phyloP scores from a whole-genome alignment of 2,113 vertebrate species.

The Dasyornis broadbenti region DNA sequence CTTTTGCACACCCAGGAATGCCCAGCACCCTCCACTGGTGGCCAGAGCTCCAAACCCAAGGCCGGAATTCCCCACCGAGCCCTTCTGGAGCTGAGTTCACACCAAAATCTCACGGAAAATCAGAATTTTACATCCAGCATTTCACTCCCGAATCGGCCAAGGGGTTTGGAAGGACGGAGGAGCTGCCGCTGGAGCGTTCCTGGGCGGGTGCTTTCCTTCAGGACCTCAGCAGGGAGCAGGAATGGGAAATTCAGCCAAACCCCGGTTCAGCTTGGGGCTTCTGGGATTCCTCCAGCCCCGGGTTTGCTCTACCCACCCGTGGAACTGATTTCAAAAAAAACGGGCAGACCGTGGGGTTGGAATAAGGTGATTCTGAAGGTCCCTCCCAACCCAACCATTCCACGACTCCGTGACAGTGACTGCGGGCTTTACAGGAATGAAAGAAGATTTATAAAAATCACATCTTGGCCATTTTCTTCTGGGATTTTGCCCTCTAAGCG shows the following conservation, averaged over 20 bases:
- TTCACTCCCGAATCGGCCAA: not conserved
- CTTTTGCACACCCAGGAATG: constrained; percentile 59
- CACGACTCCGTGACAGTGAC: not conserved
- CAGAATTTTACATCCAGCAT: not conserved
- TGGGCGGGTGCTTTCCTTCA: not conserved
- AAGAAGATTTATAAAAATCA: not conserved
- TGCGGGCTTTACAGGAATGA: not conserved
- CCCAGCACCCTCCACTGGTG: not conserved
- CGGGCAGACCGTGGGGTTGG: too few species aligned
- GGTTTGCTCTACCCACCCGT: not conserved
- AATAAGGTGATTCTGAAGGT: not conserved
- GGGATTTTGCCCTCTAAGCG: not conserved
- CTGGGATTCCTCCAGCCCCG: not conserved
- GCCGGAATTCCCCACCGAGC: not conserved
- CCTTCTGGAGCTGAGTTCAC: not conserved
- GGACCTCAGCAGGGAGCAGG: not conserved
- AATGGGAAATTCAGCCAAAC: not conserved
- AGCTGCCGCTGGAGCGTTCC: not conserved
- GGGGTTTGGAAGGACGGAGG: not conserved
- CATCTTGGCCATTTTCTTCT: not conserved
- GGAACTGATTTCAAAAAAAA: too few species aligned
- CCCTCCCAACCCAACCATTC: not conserved
- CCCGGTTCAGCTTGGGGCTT: not conserved
- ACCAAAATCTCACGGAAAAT: not conserved
- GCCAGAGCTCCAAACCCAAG: constrained; percentile 27